Base-by-base conservation (phyloP, 1,140 invertebrate species). In the Anagrus nilaparvatae region DNA sequence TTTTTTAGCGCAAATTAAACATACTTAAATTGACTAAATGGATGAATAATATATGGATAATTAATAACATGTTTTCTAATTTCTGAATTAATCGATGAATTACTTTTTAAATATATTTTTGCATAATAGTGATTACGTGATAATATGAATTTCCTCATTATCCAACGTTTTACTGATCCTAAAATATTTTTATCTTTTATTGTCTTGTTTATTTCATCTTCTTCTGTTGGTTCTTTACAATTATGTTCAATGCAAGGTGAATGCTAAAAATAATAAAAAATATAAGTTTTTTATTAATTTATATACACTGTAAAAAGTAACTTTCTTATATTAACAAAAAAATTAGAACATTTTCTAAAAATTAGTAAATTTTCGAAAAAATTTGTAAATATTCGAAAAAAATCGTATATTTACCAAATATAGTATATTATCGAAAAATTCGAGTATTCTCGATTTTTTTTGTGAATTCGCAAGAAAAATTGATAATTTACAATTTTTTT, bases 41-140 rank as follows among this genome's bases (percentile, higher is more conserved):
- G 65, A 51, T 67, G 59, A 27, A 66, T 57, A 53, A 63, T 63
- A 3, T 48, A 52, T 1, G 50, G 56, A 47, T 58, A 48, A 7
- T 53, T 25, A 10, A 50, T 48, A 2, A 64, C 34, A 16, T 69
- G 64, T 13, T 55, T 54, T 5, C 5, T 51, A 21, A 64, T 65
- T 43, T 69, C 64, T 17, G 56, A 55, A 42, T 49, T 53, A 4
- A 66, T 51, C 3, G 53, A 47, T 1, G 44, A 50, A 0, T 33
- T 46, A 31, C 64, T 69, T 44, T 60, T 65, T 9, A 69, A 33
- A 13, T 44, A 58, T 20, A 48, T 53, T 27, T 47, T 43, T 3
- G 50, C 53, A n/a, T 55, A 50, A 4, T 47, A 54, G 41, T 64
- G 53, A 7, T 40, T 46, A 2, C 6, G 25, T 0, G 48, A 52